These are phyloP conservation scores for Calcarius lapponicus DNA, from an alignment of 2,797 vertebrate genomes.

Conservation along the genomic window DNA sequence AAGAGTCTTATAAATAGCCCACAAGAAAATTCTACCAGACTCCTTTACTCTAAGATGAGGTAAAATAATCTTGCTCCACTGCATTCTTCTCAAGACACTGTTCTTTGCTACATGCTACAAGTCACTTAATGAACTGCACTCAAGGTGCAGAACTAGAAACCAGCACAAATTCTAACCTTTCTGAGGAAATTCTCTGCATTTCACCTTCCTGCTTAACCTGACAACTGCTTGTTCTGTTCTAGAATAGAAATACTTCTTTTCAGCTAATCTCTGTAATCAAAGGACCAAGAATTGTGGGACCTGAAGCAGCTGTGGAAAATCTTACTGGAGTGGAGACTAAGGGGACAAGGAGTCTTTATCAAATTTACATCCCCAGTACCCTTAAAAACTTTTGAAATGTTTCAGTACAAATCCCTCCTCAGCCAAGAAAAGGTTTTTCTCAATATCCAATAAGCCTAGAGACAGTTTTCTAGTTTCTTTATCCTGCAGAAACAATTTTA, in stretches of 20 bases:
- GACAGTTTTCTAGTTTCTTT: neutral
- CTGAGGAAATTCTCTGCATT: neutral
- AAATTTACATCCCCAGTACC: neutral
- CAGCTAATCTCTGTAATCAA: neutral
- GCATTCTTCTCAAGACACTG: neutral
- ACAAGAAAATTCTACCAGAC: neutral
- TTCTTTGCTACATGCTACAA: neutral
- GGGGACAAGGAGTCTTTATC: neutral
- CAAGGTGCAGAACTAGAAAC: neutral
- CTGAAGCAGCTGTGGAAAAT: neutral
- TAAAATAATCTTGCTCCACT: neutral
- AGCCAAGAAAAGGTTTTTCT: neutral
- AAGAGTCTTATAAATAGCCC: neutral
- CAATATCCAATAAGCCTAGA: neutral
- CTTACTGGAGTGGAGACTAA: neutral
- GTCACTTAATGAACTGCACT: neutral
- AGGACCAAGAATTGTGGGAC: neutral
- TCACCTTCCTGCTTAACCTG: neutral
- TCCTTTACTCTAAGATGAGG: neutral
- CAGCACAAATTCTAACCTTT: neutral
- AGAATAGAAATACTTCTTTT: neutral
- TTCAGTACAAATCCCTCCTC: neutral
- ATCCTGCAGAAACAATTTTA: constrained; percentile 5
- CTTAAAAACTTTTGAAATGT: neutral
- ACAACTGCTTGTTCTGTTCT: neutral